Percentiles rank a stretch among this genome's conserved stretches.
phyloP scores from a whole-genome alignment of 1,140 invertebrate genomes.

The Sycophila sp. region DNA sequence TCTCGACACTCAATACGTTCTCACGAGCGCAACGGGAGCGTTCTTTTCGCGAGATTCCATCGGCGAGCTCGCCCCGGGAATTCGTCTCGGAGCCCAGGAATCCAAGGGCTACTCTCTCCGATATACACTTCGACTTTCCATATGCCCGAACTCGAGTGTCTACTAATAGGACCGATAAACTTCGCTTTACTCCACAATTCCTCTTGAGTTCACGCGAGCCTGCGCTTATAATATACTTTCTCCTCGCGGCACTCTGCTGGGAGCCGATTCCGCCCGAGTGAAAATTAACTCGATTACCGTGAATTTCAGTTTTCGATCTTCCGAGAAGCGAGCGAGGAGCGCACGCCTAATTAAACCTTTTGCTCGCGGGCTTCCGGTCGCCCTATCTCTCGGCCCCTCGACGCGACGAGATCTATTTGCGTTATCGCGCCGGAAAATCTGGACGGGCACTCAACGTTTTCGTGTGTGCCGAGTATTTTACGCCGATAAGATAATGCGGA shows the following conservation, averaged over 20 bases:
- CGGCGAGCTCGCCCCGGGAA: slow-evolving; percentile 16
- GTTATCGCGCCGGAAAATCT: no score
- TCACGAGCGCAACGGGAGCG: slow-evolving; percentile 29
- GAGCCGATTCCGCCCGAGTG: slow-evolving; percentile 7
- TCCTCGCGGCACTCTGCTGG: neutral
- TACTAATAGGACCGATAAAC: no score
- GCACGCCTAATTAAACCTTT: no score
- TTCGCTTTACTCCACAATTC: slow-evolving; percentile 44
- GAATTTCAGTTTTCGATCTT: slow-evolving; percentile 24
- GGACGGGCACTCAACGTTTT: no score
- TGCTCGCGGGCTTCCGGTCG: no score
- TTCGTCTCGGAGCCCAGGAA: neutral
- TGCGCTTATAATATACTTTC: neutral
- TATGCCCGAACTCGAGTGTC: neutral
- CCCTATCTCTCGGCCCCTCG: no score
- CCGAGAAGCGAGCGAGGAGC: no score
- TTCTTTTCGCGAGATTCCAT: slow-evolving; percentile 37
- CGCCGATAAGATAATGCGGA: no score
- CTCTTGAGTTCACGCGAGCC: neutral
- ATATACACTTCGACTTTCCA: slow-evolving; percentile 11
- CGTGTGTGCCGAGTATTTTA: no score
- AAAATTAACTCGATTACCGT: slow-evolving; percentile 38
- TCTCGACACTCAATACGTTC: slow-evolving; percentile 33
- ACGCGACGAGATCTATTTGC: no score
- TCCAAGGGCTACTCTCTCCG: neutral